phyloP scores from a whole-genome alignment of 2,888 invertebrate species.

The Spisula solida region DNA sequence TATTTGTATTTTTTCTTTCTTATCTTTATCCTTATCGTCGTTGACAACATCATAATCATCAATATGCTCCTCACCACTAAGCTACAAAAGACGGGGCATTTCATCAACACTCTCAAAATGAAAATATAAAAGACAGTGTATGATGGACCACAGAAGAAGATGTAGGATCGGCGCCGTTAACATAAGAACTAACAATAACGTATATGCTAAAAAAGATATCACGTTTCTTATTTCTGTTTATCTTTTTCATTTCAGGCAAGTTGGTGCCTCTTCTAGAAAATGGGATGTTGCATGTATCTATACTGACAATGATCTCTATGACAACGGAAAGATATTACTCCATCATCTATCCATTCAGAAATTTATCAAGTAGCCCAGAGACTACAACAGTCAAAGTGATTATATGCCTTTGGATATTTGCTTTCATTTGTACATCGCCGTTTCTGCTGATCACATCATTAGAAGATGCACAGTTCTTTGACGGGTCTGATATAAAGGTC shows the following conservation, averaged over 20 bases:
- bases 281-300: conserved; percentile 96
- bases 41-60: too few species aligned
- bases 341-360: conserved; percentile 95
- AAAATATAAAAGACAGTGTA: too few species aligned
- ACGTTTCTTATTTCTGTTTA: too few species aligned
- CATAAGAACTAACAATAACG: background rate
- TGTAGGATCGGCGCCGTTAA: background rate
- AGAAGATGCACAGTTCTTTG: conserved; percentile 91
- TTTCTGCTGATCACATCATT: conserved; percentile 94
- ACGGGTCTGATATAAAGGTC: conserved; percentile 92
- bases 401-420: conserved; percentile 85
- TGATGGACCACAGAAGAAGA: too few species aligned
- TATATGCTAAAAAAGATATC: background rate
- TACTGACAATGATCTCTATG: conserved; percentile 96
- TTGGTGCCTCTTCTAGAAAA: conserved; percentile 97
- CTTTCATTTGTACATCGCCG: conserved; percentile 89
- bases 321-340: conserved; percentile 96
- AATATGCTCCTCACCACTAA: background rate
- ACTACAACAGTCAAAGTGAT: conserved; percentile 84
- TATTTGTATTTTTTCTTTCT: too few species aligned
- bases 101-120: too few species aligned
- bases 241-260: conserved; percentile 91
- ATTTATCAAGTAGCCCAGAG: conserved; percentile 88
- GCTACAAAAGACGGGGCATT: too few species aligned
- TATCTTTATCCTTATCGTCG: too few species aligned